Conservation (phyloP, 30 jellyfish, hydroid and myxozoan genomes). For the Calvadosia cruxmelitensis region DNA sequence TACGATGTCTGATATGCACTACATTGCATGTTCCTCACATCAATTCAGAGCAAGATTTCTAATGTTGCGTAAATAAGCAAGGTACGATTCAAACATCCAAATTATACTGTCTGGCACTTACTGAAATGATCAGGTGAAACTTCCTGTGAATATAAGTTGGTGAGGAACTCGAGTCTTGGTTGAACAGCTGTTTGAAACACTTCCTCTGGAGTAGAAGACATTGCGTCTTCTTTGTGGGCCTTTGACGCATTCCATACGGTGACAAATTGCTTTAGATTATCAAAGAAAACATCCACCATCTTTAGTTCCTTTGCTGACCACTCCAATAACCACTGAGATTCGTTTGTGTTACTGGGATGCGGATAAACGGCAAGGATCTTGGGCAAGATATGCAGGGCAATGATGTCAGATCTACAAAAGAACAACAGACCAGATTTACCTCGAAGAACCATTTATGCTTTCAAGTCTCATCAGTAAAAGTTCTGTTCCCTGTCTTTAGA, state of each 20-base stretch:
- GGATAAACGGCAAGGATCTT: slow-evolving; percentile 78
- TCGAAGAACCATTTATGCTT: too few species aligned
- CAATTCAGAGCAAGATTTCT: too few species aligned
- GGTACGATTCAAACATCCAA: too few species aligned
- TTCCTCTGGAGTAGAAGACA: background rate
- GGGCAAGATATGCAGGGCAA: slow-evolving; percentile 82
- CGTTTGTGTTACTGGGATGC: slow-evolving; percentile 52
- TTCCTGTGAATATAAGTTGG: slow-evolving; percentile 74
- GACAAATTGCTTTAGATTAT: slow-evolving; percentile 47
- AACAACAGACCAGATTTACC: background rate
- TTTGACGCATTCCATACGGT: slow-evolving; percentile 26
- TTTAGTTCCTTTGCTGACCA: slow-evolving; percentile 91
- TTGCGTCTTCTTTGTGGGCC: slow-evolving; percentile 9
- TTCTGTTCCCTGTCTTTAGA: too few species aligned
- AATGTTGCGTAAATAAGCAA: too few species aligned
- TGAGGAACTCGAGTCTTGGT: slow-evolving; percentile 82
- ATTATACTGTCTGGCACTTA: too few species aligned
- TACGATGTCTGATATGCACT: too few species aligned
- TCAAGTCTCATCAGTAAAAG: too few species aligned
- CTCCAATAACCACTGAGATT: slow-evolving; percentile 47
- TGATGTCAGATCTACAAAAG: slow-evolving; percentile 57
- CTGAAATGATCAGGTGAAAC: slow-evolving; percentile 94
- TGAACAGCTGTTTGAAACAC: slow-evolving; percentile 8
- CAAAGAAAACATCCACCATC: slow-evolving; percentile 77
- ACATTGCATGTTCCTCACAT: too few species aligned